Percentiles rank a stretch among this genome's conserved stretches.
Conservation (phyloP, 1,140 invertebrate species). For the Rhagoletis zephyria region DNA sequence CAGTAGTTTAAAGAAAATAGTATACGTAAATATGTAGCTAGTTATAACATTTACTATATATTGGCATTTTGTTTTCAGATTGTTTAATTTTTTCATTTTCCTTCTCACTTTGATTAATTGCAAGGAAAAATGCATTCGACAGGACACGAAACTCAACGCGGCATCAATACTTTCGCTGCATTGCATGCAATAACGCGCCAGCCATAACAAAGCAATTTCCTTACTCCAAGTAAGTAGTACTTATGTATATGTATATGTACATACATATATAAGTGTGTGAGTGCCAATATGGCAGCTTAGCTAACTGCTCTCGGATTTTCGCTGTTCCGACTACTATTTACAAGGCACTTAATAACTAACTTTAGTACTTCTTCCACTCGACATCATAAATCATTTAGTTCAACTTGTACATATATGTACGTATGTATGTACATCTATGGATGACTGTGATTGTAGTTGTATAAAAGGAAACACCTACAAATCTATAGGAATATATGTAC, state of each 20-base stretch:
- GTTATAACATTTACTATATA: neutral
- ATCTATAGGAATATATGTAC: neutral
- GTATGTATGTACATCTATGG: neutral
- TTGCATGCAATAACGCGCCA: slow-evolving; percentile 51
- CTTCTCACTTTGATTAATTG: slow-evolving; percentile 30
- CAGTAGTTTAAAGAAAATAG: neutral
- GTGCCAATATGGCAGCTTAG: neutral
- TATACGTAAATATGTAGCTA: too few species aligned
- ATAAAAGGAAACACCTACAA: neutral
- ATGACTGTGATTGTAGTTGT: too few species aligned
- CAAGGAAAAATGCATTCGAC: slow-evolving; percentile 35
- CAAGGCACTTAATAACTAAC: slow-evolving; percentile 53
- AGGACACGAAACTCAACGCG: slow-evolving; percentile 47
- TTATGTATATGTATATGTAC: neutral
- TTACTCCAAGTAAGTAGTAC: neutral
- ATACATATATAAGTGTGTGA: neutral
- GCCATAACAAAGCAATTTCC: slow-evolving; percentile 50
- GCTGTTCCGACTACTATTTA: slow-evolving; percentile 15
- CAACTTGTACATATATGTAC: slow-evolving; percentile 25
- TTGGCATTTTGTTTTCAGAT: slow-evolving; percentile 2
- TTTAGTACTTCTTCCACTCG: slow-evolving; percentile 47
- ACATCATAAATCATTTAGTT: slow-evolving; percentile 53
- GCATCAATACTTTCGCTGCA: slow-evolving; percentile 47
- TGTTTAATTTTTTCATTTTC: neutral
- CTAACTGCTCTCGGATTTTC: neutral